Base-by-base conservation (phyloP, 35 echinoderm and acorn worm species). In the Apostichopus parvimensis region DNA sequence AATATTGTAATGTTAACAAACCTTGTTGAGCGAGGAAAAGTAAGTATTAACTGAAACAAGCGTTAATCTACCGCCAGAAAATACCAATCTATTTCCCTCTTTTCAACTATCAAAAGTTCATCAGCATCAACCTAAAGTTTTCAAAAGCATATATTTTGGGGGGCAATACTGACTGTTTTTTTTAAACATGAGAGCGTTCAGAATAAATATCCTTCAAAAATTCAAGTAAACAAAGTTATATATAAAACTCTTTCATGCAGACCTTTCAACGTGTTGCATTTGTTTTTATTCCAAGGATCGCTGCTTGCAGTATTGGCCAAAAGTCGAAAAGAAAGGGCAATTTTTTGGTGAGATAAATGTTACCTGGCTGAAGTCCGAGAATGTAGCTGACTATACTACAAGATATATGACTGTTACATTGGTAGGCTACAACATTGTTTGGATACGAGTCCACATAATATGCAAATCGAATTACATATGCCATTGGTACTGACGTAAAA, bases 1-100 rank as follows among this genome's bases (percentile, higher is more conserved):
- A 79, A 72, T 53, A 75, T 92, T 53, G 91, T 92, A 6, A 92
- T 92, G 91, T 70, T 92, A 54, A 92, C 91, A 8, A 65, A 92
- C 6, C 68, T 81, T 17, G 6, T 86, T 86, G 91, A 92, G 86
- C 65, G 65, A 55, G 70, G 70, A 4, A 92, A 92, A 78, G 91
- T 92, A 86, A 56, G 9, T 79, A 55, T 20, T 20, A 7, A 75
- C 71, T 7, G 15, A 7, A 6, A 75, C 71, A 68, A 68, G 11
- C 4, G 11, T 11, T 11, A 68, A 68, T 18, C 11, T 68, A 11
- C 64, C 64, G 11, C 11, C 11, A 68, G 18, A 68, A 11, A 68
- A 68, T 68, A 68, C 64, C 3, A 68, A 18, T 18, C 18, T 10
- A 14, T 68, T 4, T 14, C 11, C 18, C 64, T 14, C 64, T 68